Percentiles rank a stretch among this genome's conserved stretches.
phyloP scores from a whole-genome alignment of 1,140 invertebrate genomes.

The Aplysia californica region DNA sequence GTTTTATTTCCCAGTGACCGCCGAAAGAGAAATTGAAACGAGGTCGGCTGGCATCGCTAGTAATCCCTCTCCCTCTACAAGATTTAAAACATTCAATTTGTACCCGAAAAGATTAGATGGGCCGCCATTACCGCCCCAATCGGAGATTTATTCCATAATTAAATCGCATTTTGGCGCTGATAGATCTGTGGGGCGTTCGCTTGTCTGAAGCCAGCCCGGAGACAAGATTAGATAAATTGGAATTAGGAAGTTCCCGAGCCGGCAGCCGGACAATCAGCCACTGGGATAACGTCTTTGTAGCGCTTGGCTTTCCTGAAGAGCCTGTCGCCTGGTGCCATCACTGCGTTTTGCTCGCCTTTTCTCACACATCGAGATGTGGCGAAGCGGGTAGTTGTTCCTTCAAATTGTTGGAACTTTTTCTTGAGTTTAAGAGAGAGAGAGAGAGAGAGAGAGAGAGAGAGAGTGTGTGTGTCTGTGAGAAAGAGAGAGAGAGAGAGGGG shows the following conservation, averaged over 20 bases:
- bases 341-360: too few species aligned
- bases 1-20: constrained; percentile 39
- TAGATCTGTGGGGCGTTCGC: constrained; percentile 42
- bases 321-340: constrained; percentile 33
- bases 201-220: constrained; percentile 32
- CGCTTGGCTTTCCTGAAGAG: constrained; percentile 7
- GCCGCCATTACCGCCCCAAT: constrained; percentile 45
- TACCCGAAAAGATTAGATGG: constrained; percentile 51
- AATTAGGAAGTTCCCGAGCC: constrained; percentile 32
- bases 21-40: constrained; percentile 35
- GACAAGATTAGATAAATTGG: constrained; percentile 50
- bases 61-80: constrained; percentile 42
- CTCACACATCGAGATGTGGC: too few species aligned
- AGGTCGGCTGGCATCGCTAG: constrained; percentile 35
- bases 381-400: too few species aligned
- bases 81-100: constrained; percentile 52
- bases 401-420: too few species aligned
- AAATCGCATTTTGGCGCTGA: constrained; percentile 45
- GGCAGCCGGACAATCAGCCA: constrained; percentile 16
- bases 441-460: not conserved
- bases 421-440: not conserved
- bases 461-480: not conserved
- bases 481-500: not conserved
- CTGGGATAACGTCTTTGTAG: constrained; percentile 15
- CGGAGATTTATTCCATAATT: constrained; percentile 57